Conservation (phyloP, 2,797 vertebrate species). For the Smutsia temminckii region DNA sequence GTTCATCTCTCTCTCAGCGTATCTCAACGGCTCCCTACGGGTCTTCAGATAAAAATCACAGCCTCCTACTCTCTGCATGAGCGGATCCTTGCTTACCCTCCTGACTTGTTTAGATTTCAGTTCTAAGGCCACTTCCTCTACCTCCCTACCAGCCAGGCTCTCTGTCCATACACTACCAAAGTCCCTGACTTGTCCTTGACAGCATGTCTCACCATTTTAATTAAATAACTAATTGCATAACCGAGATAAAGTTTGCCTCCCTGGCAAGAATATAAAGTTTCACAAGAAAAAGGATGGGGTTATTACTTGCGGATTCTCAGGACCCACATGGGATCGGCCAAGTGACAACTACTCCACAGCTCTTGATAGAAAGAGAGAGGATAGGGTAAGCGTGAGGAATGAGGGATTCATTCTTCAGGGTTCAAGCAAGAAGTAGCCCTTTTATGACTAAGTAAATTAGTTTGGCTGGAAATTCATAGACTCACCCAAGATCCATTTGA, state of each 20-base stretch:
- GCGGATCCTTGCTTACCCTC: neutral
- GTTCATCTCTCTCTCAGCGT: neutral
- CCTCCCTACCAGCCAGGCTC: neutral
- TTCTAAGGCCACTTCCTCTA: neutral
- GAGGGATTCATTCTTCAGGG: neutral
- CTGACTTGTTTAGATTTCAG: neutral
- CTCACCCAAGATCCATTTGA: neutral
- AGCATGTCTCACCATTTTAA: neutral
- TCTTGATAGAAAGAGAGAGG: neutral
- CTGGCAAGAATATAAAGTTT: neutral
- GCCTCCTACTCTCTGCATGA: accelerated
- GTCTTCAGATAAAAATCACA: neutral
- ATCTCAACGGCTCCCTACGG: neutral
- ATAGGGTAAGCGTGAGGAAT: neutral
- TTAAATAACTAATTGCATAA: neutral
- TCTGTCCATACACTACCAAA: neutral
- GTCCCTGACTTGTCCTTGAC: neutral
- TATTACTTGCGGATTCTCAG: neutral
- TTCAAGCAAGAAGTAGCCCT: neutral
- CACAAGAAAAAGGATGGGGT: neutral
- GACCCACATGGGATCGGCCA: accelerated
- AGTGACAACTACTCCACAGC: no score
- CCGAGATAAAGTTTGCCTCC: neutral
- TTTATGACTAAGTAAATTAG: neutral
- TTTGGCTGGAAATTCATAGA: neutral